phyloP scores from a whole-genome alignment of 2,113 vertebrate genomes.

The Setophaga coronata region DNA sequence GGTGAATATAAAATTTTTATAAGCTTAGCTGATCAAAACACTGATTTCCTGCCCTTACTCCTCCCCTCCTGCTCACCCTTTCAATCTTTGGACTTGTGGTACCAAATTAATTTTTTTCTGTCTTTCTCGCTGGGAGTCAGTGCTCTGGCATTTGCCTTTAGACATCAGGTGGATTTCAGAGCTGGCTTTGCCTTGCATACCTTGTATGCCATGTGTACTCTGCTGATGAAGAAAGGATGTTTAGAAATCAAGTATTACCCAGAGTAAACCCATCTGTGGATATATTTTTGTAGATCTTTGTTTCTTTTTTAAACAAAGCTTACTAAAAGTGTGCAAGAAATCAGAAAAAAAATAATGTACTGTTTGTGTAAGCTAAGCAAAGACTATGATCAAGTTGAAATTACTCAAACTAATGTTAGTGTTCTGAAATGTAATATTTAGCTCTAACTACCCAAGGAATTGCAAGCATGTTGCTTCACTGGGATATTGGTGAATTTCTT shows the following conservation, averaged over 20 bases:
- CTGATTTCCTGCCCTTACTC: neutral
- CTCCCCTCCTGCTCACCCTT: neutral
- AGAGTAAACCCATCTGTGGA: neutral
- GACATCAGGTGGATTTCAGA: neutral
- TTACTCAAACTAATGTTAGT: neutral
- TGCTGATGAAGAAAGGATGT: neutral
- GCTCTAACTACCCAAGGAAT: neutral
- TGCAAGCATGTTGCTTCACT: neutral
- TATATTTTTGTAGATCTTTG: neutral
- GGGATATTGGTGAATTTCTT: neutral
- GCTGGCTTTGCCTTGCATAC: neutral
- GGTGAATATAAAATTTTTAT: neutral
- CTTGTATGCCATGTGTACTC: neutral
- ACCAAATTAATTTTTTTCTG: neutral
- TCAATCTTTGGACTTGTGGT: neutral
- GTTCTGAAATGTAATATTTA: neutral
- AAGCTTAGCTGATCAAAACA: neutral
- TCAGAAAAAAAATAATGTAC: neutral
- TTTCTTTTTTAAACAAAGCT: neutral
- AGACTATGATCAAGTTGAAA: neutral
- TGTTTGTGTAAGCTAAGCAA: neutral
- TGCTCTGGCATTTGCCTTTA: neutral
- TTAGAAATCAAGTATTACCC: neutral
- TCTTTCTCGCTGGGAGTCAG: neutral
- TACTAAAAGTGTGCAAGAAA: neutral